Evolutionary conservation across 2,797 vertebrate species (phyloP).

Genomic region (Alca torda): DNA sequence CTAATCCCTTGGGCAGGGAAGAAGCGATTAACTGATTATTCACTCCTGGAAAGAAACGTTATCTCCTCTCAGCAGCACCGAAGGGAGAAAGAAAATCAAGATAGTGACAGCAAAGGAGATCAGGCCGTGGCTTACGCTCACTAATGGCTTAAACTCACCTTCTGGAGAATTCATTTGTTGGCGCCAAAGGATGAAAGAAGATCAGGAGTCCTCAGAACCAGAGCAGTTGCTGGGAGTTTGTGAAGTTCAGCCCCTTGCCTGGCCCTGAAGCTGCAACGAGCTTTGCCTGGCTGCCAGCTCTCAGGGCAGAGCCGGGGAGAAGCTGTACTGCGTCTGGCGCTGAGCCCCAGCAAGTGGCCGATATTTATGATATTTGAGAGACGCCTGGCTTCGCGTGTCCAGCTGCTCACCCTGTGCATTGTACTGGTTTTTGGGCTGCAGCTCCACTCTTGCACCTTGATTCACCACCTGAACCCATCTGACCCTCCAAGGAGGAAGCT

Average conservation of each 20-base stretch:
- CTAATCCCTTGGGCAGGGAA: neutral
- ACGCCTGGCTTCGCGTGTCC: neutral
- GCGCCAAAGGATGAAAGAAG: neutral
- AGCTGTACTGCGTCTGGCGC: neutral
- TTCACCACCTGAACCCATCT: neutral
- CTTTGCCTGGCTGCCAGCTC: neutral
- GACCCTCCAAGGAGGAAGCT: neutral
- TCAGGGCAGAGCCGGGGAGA: neutral
- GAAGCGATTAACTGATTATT: neutral
- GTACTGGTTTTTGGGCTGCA: fast-evolving
- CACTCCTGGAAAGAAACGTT: neutral
- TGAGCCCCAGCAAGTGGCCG: neutral
- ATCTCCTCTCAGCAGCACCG: neutral
- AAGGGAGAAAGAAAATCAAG: neutral
- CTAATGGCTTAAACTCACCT: neutral
- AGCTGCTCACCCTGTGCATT: neutral
- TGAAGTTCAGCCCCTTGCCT: neutral
- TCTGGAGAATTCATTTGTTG: neutral
- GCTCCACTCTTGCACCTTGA: neutral
- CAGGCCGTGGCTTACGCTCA: fast-evolving
- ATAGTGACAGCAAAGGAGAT: neutral
- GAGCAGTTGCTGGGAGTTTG: neutral
- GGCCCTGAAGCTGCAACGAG: neutral
- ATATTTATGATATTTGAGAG: no score
- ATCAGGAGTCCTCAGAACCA: neutral